Percentiles rank a stretch among this genome's conserved stretches.
phyloP scores from a whole-genome alignment of 2,888 invertebrate genomes.

The Holacanthella duospinosa region DNA sequence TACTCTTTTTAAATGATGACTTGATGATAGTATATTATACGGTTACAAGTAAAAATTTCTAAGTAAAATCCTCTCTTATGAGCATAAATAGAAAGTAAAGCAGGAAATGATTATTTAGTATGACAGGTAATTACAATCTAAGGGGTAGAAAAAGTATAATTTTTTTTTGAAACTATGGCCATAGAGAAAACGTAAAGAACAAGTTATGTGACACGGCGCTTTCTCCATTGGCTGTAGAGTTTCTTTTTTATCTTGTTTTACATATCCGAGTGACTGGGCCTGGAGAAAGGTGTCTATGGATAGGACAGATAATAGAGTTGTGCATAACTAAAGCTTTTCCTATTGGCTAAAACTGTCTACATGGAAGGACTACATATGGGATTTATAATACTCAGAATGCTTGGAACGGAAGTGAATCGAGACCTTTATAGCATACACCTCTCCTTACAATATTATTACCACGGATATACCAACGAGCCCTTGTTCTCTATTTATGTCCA shows the following conservation, averaged over 20 bases:
- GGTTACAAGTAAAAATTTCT: too few species aligned
- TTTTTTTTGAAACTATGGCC: neutral
- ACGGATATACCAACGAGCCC: neutral
- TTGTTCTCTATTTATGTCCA: neutral
- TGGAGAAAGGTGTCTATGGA: neutral
- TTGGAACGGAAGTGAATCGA: neutral
- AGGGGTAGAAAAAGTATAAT: neutral
- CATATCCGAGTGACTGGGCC: too few species aligned
- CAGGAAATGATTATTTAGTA: too few species aligned
- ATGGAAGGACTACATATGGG: neutral
- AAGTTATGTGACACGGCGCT: slow-evolving; percentile 17
- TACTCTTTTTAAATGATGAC: too few species aligned
- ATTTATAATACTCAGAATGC: neutral
- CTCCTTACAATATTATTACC: neutral
- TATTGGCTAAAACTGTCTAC: neutral
- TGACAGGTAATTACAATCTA: slow-evolving; percentile 18
- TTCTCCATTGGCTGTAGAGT: neutral
- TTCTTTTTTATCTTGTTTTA: neutral
- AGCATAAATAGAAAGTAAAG: too few species aligned
- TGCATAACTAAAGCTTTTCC: neutral
- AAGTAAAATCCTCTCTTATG: too few species aligned
- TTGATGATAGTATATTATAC: too few species aligned
- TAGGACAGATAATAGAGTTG: neutral
- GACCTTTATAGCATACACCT: neutral
- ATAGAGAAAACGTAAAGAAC: neutral